These are phyloP conservation scores for Ochlodes sylvanus DNA, from an alignment of 2,888 invertebrate genomes.

Conservation along the genomic window DNA sequence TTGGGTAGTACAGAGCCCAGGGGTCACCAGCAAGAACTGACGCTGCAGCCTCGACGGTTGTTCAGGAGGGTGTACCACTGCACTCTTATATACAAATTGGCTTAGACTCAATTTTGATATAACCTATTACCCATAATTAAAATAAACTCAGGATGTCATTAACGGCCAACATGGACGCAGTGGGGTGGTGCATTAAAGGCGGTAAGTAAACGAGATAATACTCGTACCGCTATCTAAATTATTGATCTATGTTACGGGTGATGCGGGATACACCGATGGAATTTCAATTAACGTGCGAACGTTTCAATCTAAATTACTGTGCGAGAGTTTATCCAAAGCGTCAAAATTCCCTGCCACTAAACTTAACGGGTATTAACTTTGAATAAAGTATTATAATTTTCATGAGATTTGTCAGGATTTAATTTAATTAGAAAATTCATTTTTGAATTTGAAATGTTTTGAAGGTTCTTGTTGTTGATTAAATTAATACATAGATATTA, in stretches of 20 bases:
- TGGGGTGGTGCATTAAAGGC: constrained; percentile 21
- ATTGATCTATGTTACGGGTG: constrained; percentile 59
- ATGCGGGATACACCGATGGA: constrained; percentile 59
- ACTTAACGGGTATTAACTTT: constrained; percentile 25
- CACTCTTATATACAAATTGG: too few relatives aligned
- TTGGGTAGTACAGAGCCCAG: too few relatives aligned
- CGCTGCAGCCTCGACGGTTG: too few relatives aligned
- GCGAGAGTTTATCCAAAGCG: constrained; percentile 30
- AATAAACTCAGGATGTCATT: too few relatives aligned
- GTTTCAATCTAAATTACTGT: constrained; percentile 34
- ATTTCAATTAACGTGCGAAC: constrained; percentile 65
- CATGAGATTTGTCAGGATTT: neutral
- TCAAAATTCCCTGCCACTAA: constrained; percentile 26
- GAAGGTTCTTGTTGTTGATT: too few relatives aligned
- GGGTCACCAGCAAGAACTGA: too few relatives aligned
- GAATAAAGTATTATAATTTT: constrained; percentile 24
- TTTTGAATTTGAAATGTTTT: too few relatives aligned
- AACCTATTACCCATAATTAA: too few relatives aligned
- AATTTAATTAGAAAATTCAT: too few relatives aligned
- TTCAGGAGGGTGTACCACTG: too few relatives aligned
- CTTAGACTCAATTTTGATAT: too few relatives aligned
- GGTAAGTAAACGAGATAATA: constrained; percentile 12
- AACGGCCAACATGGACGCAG: neutral
- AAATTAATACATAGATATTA: neutral
- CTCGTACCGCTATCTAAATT: constrained; percentile 59